These are phyloP conservation scores for Aix galericulata DNA, from an alignment of 2,113 vertebrate genomes.

Conservation along the genomic window DNA sequence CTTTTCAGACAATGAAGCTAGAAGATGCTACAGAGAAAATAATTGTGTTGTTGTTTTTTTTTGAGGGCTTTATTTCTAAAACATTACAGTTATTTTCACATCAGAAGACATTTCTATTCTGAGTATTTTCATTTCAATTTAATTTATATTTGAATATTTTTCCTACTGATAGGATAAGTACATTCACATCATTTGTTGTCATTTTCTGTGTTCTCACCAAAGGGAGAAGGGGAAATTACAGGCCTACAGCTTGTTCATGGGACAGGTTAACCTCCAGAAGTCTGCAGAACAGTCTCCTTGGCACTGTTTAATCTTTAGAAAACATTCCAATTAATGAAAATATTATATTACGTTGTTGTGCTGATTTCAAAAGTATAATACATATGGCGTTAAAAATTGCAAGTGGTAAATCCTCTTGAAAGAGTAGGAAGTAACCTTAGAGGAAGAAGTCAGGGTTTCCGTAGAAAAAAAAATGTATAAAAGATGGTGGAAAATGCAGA, in stretches of 20 bases:
- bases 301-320: background rate
- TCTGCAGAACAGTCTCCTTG: background rate
- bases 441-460: background rate
- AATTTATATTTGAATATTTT: background rate
- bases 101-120: background rate
- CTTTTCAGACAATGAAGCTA: background rate
- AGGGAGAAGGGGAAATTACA: background rate
- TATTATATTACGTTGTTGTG: background rate
- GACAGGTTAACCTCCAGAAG: background rate
- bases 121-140: background rate
- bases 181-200: background rate
- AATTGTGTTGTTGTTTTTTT: background rate
- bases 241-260: background rate
- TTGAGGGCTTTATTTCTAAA: background rate
- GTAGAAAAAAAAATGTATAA: background rate
- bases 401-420: background rate
- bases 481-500: background rate
- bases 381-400: background rate
- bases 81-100: background rate
- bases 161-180: background rate
- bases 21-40: background rate
- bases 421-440: background rate
- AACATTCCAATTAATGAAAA: background rate
- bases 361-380: background rate
- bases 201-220: background rate